Evolutionary conservation across 1,140 invertebrate genomes (phyloP).

Genomic region (Rhagoletis pomonella): DNA sequence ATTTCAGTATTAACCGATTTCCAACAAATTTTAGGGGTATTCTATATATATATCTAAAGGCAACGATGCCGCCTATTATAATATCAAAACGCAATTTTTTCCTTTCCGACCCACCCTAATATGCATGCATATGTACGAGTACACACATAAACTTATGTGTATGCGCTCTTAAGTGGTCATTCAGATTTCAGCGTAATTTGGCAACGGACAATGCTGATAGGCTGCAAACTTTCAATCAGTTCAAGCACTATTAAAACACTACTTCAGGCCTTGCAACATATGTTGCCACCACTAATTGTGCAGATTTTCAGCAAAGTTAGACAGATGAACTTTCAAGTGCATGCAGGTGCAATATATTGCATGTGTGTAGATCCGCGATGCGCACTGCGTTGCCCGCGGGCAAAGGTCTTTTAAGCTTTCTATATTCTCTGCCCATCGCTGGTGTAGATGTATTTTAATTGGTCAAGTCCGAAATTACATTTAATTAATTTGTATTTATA

Average conservation of each 20-base stretch:
- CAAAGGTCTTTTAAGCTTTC: no score
- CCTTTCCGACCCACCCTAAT: no score
- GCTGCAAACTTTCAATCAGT: not conserved
- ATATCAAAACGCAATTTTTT: no score
- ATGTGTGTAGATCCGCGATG: not conserved
- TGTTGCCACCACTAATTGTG: constrained; percentile 11
- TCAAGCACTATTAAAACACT: not conserved
- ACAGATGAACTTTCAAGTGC: not conserved
- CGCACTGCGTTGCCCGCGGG: no score
- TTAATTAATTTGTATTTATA: no score
- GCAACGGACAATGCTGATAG: not conserved
- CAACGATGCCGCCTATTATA: no score
- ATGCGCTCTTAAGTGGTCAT: not conserved
- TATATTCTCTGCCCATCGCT: no score
- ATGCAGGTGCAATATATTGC: not conserved
- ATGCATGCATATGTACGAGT: not conserved
- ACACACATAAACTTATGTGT: not conserved
- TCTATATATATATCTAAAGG: no score
- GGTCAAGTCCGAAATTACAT: not conserved
- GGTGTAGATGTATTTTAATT: not conserved
- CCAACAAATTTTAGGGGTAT: no score
- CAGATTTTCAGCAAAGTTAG: not conserved
- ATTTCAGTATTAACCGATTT: no score
- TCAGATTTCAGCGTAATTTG: constrained; percentile 7
- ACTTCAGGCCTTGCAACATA: constrained; percentile 19